phyloP scores from a whole-genome alignment of 2,888 invertebrate species.

The Tetropium fuscum region DNA sequence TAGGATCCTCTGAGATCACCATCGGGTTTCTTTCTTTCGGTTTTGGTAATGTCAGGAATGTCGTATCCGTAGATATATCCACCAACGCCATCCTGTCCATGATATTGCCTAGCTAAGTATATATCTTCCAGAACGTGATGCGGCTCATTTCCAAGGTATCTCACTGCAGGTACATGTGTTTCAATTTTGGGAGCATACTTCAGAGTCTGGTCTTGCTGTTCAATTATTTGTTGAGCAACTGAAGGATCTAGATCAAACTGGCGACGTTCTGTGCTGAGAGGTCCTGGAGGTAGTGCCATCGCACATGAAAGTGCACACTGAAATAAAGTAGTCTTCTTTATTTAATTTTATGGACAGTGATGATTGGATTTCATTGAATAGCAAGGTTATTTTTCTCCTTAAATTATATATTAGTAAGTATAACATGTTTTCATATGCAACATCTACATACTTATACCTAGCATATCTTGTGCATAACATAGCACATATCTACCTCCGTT shows the following conservation, averaged over 20 bases:
- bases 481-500: no score
- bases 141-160: constrained; percentile 66
- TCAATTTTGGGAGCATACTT: constrained; percentile 70
- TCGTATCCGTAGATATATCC: constrained; percentile 80
- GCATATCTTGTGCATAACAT: no score
- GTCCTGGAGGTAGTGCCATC: constrained; percentile 13
- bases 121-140: constrained; percentile 78
- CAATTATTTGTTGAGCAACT: constrained; percentile 67
- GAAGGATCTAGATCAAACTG: constrained; percentile 68
- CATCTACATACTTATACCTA: no score
- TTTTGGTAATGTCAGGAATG: constrained; percentile 79
- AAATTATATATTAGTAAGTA: no score
- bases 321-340: no score
- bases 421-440: no score
- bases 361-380: no score
- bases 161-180: constrained; percentile 66
- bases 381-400: no score
- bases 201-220: constrained; percentile 64
- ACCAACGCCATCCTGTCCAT: constrained; percentile 75
- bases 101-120: constrained; percentile 78
- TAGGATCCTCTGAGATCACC: constrained; percentile 81
- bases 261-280: constrained; percentile 66
- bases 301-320: constrained; percentile 23
- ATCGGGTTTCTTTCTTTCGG: constrained; percentile 77
- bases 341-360: no score